Evolutionary conservation across 2,113 vertebrate genomes (phyloP).

Genomic region (Macaca fascicularis): DNA sequence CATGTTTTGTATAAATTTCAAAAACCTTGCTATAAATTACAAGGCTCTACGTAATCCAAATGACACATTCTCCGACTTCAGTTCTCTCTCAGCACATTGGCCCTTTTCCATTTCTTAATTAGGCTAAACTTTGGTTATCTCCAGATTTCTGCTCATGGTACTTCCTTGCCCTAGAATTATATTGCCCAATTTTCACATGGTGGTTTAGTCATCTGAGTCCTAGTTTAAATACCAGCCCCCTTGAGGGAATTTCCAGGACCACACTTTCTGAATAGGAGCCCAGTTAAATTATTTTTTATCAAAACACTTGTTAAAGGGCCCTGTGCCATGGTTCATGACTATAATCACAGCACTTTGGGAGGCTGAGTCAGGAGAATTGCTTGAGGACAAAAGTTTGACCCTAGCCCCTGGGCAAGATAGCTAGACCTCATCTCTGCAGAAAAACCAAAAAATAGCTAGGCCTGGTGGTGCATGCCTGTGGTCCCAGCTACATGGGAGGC

Average conservation of each 20-base stretch:
- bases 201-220: not conserved
- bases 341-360: no score
- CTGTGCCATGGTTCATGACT: no score
- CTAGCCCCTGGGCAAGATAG: no score
- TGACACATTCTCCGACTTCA: not conserved
- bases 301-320: not conserved
- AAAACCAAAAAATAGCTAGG: no score
- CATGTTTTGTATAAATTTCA: not conserved
- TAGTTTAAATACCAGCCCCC: not conserved
- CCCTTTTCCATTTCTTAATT: not conserved
- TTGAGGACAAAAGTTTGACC: no score
- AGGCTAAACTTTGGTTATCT: not conserved
- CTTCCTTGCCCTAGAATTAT: not conserved
- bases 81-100: not conserved
- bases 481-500: no score
- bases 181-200: not conserved
- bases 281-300: not conserved
- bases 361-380: no score
- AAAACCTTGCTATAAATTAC: not conserved
- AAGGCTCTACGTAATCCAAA: not conserved
- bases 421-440: no score
- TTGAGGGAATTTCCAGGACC: not conserved
- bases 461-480: no score
- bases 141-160: not conserved
- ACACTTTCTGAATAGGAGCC: not conserved